phyloP scores from a whole-genome alignment of 2,797 vertebrate genomes.

The Acanthopagrus latus region DNA sequence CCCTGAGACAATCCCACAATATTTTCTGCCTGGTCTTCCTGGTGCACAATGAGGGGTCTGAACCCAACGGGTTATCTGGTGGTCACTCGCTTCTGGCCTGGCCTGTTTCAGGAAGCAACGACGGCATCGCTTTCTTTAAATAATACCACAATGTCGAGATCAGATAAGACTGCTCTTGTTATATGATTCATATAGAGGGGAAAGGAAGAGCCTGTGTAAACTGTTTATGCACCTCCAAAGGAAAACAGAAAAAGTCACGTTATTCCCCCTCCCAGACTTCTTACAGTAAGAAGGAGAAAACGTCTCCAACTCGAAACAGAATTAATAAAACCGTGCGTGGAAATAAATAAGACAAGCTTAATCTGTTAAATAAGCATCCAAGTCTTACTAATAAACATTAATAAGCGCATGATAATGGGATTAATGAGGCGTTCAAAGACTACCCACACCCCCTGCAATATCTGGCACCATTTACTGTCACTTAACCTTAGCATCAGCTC shows the following conservation, averaged over 20 bases:
- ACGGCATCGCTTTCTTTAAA: slow-evolving; percentile 82
- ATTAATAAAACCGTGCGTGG: neutral
- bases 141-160: slow-evolving; percentile 83
- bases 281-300: neutral
- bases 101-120: slow-evolving; percentile 75
- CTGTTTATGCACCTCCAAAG: slow-evolving; percentile 60
- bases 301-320: neutral
- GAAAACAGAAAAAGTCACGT: slow-evolving; percentile 43
- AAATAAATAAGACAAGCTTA: neutral
- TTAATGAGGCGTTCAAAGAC: neutral
- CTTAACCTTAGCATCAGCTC: neutral
- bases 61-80: slow-evolving; percentile 73
- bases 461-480: neutral
- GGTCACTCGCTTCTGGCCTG: slow-evolving; percentile 71
- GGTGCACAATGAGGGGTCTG: slow-evolving; percentile 63
- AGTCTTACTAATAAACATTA: neutral
- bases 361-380: neutral
- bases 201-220: slow-evolving; percentile 76
- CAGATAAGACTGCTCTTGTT: slow-evolving; percentile 81
- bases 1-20: slow-evolving; percentile 34
- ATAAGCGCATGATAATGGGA: neutral
- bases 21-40: slow-evolving; percentile 56
- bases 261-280: slow-evolving; percentile 37
- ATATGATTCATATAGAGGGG: slow-evolving; percentile 76
- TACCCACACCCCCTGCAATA: neutral